Evolutionary conservation across 1,140 invertebrate genomes (phyloP).

Genomic region (Brachionus angularis): DNA sequence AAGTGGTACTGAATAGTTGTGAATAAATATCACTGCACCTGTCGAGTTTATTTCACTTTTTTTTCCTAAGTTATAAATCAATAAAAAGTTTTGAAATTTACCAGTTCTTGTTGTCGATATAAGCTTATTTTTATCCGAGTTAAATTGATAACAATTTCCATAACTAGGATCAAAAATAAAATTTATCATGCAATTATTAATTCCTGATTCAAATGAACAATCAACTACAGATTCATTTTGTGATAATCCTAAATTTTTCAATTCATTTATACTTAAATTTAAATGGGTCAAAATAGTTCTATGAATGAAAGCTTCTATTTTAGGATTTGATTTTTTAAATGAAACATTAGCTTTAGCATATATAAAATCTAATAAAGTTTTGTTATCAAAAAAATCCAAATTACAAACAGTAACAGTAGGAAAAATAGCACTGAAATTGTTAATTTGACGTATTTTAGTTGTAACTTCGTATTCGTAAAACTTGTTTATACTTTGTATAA

Average conservation of each 20-base stretch:
- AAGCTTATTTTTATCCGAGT: background rate
- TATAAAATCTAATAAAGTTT: background rate
- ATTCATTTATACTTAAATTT: too few species aligned
- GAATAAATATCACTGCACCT: background rate
- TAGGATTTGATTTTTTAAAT: background rate
- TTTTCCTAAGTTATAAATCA: background rate
- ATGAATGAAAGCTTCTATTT: too few species aligned
- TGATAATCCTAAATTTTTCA: too few species aligned
- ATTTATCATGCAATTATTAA: background rate
- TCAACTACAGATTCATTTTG: too few species aligned
- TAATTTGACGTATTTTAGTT: background rate
- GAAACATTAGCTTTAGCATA: background rate
- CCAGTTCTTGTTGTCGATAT: too few species aligned
- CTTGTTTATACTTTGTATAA: background rate
- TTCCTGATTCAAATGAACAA: background rate
- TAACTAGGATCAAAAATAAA: background rate
- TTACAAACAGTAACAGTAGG: constrained; percentile 26
- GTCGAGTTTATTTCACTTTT: background rate
- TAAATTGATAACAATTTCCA: constrained; percentile 26
- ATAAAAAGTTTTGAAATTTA: background rate
- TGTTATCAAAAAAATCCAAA: background rate
- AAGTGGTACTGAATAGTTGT: background rate
- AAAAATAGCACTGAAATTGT: background rate
- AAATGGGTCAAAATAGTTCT: too few species aligned
- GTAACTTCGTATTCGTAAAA: constrained; percentile 1